Conservation (phyloP, 1,140 invertebrate genomes). For the Drosophila kepulauana region DNA sequence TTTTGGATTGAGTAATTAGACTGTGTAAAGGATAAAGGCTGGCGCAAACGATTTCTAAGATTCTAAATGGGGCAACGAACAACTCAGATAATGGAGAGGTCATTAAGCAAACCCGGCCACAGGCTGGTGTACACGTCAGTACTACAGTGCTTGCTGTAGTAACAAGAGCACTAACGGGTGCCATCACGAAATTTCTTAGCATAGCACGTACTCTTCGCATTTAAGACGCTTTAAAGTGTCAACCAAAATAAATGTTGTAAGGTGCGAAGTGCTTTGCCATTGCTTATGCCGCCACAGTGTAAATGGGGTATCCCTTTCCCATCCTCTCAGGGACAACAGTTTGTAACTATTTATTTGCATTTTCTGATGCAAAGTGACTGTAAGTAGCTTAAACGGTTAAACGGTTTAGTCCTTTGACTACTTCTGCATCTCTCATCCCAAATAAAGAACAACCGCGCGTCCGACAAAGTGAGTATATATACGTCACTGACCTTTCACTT, state of each 20-base stretch:
- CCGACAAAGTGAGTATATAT: not conserved
- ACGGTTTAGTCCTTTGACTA: slow-evolving; percentile 46
- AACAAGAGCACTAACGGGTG: not conserved
- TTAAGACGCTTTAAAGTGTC: slow-evolving; percentile 51
- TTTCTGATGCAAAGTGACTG: slow-evolving; percentile 67
- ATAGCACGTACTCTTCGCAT: slow-evolving; percentile 17
- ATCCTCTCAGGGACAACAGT: slow-evolving; percentile 51
- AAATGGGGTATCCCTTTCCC: not conserved
- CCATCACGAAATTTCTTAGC: slow-evolving; percentile 15
- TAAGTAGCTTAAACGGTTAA: slow-evolving; percentile 79
- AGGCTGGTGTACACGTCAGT: not conserved
- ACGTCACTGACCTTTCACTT: slow-evolving; percentile 52
- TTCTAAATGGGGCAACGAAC: slow-evolving; percentile 33
- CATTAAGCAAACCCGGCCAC: slow-evolving; percentile 45
- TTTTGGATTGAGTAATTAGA: slow-evolving; percentile 61
- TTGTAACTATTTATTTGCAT: slow-evolving; percentile 75
- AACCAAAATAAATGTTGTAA: slow-evolving; percentile 3
- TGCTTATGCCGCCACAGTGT: not conserved
- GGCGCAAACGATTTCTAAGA: slow-evolving; percentile 38
- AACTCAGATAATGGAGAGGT: slow-evolving; percentile 56
- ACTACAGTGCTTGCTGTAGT: not conserved
- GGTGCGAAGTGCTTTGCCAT: slow-evolving; percentile 3
- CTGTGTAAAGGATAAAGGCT: slow-evolving; percentile 30
- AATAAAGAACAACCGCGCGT: not conserved
- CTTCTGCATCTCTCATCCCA: not conserved